Conservation (phyloP, 2,113 vertebrate species). For the Sterrhoptilus dennistouni region DNA sequence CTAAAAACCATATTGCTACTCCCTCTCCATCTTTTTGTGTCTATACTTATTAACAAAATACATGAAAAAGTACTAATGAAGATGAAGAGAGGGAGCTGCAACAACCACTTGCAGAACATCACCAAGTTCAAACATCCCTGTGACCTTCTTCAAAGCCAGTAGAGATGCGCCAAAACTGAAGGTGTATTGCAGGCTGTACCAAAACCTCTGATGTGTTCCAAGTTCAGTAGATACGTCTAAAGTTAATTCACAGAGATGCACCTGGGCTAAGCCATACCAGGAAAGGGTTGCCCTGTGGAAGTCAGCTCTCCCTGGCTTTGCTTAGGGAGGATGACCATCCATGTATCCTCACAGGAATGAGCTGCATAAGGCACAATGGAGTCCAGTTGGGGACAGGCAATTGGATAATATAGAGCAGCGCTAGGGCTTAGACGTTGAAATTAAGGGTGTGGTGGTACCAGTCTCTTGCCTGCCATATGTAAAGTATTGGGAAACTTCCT, state of each 20-base stretch:
- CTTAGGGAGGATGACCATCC: not conserved
- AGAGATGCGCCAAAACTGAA: not conserved
- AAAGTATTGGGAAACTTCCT: not conserved
- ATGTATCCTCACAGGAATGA: not conserved
- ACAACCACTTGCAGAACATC: not conserved
- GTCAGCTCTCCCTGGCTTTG: not conserved
- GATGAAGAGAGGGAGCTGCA: not conserved
- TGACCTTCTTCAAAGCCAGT: not conserved
- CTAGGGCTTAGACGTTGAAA: not conserved
- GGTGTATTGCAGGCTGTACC: not conserved
- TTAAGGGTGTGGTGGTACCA: not conserved
- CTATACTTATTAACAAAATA: not conserved
- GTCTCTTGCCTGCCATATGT: not conserved
- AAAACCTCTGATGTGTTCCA: not conserved
- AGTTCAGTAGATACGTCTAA: not conserved
- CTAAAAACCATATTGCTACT: not conserved
- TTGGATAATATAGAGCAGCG: not conserved
- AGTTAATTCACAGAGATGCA: not conserved
- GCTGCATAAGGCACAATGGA: not conserved
- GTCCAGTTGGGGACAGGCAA: accelerated
- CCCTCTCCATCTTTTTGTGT: not conserved
- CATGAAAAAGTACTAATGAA: not conserved
- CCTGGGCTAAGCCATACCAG: not conserved
- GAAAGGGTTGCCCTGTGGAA: not conserved
- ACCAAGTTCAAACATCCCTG: not conserved